A percentile compares a stretch with the other conserved stretches of the same genome.
These are phyloP conservation scores for Mus spretus DNA, from an alignment of 2,797 vertebrate species.

Conservation along the genomic window DNA sequence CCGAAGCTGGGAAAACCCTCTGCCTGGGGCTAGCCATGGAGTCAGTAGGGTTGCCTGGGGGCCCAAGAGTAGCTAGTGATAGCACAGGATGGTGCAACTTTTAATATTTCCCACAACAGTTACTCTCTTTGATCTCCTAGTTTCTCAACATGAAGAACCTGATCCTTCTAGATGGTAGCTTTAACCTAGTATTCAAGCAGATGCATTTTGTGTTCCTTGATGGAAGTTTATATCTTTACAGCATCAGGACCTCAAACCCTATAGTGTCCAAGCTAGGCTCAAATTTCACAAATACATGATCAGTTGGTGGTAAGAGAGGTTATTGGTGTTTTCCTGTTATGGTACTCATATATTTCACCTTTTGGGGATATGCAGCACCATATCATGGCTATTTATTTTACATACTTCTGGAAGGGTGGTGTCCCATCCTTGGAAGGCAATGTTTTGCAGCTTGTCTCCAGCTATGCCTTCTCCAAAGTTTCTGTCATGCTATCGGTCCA, in stretches of 20 bases:
- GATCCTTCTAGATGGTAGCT: not conserved
- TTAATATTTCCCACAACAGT: not conserved
- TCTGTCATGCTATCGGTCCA: not conserved
- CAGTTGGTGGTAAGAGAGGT: not conserved
- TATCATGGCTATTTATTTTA: not conserved
- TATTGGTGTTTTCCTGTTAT: not conserved
- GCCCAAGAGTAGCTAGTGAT: no score
- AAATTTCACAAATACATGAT: not conserved
- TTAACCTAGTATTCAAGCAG: not conserved
- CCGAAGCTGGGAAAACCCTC: no score
- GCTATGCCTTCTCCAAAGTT: not conserved
- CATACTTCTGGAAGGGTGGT: not conserved
- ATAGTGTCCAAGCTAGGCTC: not conserved
- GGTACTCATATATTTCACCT: not conserved
- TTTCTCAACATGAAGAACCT: not conserved
- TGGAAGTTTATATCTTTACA: not conserved
- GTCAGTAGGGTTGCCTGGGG: no score
- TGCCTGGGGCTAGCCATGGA: no score
- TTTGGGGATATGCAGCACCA: not conserved
- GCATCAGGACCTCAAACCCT: not conserved
- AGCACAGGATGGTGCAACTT: no score
- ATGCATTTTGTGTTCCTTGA: not conserved
- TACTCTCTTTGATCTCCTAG: not conserved
- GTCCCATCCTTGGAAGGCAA: not conserved
- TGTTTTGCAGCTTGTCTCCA: not conserved